Conservation (phyloP, 1,140 invertebrate species). For the Sitobion miscanthi region DNA sequence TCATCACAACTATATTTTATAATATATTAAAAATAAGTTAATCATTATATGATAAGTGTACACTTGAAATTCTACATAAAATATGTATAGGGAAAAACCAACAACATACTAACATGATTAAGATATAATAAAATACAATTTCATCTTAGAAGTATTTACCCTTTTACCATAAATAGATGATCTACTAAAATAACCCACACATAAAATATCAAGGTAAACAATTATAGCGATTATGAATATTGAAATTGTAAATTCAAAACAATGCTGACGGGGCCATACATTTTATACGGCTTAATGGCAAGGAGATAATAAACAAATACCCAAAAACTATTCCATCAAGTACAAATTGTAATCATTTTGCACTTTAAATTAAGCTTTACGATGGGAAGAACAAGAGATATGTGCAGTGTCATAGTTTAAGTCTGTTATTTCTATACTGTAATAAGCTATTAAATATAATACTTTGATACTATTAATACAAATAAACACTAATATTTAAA, state of each 20-base stretch:
- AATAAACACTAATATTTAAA: background rate
- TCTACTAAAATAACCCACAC: background rate
- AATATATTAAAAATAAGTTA: too few species aligned
- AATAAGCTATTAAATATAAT: constrained; percentile 31
- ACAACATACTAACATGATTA: background rate
- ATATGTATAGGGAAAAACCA: background rate
- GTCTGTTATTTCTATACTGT: constrained; percentile 10
- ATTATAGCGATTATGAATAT: background rate
- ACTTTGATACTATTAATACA: background rate
- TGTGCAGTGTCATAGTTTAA: constrained; percentile 27
- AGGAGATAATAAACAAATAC: background rate
- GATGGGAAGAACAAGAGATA: constrained; percentile 27
- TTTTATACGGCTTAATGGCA: background rate
- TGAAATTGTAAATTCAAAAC: background rate
- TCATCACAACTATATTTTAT: background rate
- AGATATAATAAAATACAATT: background rate
- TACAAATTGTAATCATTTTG: background rate
- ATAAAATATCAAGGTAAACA: background rate
- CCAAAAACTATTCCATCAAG: background rate
- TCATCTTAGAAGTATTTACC: background rate
- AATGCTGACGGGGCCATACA: background rate
- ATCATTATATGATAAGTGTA: too few species aligned
- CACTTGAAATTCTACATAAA: background rate
- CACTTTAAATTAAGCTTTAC: background rate
- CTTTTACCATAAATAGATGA: background rate